Conservation (phyloP, 2,888 invertebrate species). For the Dusona sp. region DNA sequence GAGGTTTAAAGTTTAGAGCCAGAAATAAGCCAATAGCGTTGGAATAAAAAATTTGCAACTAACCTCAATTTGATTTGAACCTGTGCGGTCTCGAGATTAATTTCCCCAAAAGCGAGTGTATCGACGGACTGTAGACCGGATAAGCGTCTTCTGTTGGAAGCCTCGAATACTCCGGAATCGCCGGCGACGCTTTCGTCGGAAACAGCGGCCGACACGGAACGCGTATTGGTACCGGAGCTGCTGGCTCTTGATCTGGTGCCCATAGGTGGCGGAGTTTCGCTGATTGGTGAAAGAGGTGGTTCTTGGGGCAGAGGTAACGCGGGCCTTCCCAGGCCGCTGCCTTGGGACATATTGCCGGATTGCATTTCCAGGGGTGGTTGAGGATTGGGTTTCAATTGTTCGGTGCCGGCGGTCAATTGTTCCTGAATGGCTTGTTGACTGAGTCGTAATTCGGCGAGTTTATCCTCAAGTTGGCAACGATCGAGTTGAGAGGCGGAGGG, state of each 20-base stretch:
- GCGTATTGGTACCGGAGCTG: constrained; percentile 91
- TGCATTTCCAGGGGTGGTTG: constrained; percentile 83
- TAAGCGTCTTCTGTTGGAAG: constrained; percentile 88
- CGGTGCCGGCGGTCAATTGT: constrained; percentile 72
- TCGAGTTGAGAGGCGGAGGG: constrained; percentile 77
- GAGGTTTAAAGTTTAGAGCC: neutral
- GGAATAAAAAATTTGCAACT: constrained; percentile 62
- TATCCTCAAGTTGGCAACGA: constrained; percentile 82
- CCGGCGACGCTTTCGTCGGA: constrained; percentile 99
- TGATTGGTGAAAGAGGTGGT: constrained; percentile 93
- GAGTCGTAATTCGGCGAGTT: constrained; percentile 87
- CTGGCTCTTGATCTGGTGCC: constrained; percentile 83
- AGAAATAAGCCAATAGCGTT: too few species aligned
- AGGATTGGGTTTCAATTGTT: constrained; percentile 77
- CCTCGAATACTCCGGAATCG: constrained; percentile 96
- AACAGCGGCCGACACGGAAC: constrained; percentile 97
- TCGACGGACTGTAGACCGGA: constrained; percentile 80
- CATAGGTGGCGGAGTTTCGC: constrained; percentile 91
- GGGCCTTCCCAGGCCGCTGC: constrained; percentile 87
- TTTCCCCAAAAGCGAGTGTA: constrained; percentile 83
- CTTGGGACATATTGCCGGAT: constrained; percentile 86
- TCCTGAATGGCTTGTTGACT: constrained; percentile 83
- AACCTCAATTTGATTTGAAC: constrained; percentile 94
- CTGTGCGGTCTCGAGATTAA: constrained; percentile 93
- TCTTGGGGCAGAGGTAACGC: constrained; percentile 83